Conservation (phyloP, 2,113 vertebrate species). For the Natator depressus region DNA sequence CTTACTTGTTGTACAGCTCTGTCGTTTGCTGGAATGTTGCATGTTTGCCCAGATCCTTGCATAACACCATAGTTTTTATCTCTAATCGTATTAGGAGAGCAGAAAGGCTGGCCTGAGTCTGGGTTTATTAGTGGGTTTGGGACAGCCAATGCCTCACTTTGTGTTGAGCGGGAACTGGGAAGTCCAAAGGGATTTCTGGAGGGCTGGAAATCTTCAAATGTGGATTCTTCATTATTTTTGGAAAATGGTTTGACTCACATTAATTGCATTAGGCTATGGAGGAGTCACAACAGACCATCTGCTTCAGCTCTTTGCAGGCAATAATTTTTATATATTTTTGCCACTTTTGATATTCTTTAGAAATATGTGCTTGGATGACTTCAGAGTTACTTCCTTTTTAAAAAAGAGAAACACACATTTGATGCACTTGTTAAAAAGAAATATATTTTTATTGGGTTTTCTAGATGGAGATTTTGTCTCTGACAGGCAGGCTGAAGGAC, state of each 20-base stretch:
- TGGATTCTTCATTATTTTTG: constrained; percentile 29
- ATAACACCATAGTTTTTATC: not conserved
- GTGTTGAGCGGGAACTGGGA: not conserved
- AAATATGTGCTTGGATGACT: constrained; percentile 35
- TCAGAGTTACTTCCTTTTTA: not conserved
- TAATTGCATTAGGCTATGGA: constrained; percentile 62
- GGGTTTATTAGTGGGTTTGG: not conserved
- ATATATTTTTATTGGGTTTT: not conserved
- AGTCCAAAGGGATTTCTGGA: constrained; percentile 18
- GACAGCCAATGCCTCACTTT: not conserved
- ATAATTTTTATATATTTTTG: constrained; percentile 55
- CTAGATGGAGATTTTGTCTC: constrained; percentile 22
- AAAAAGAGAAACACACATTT: not conserved
- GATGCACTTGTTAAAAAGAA: not conserved
- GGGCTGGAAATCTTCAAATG: constrained; percentile 37
- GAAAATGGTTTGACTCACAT: constrained; percentile 62
- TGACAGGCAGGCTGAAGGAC: constrained; percentile 37
- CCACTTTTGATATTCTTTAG: constrained; percentile 49
- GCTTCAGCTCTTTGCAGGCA: constrained; percentile 67
- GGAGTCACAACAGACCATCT: constrained; percentile 68
- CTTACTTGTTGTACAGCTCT: no score
- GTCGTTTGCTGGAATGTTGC: no score
- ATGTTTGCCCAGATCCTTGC: no score
- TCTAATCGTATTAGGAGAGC: rapidly evolving
- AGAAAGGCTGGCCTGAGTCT: not conserved